These are phyloP conservation scores for Numida meleagris DNA, from an alignment of 2,113 vertebrate species.

Conservation along the genomic window DNA sequence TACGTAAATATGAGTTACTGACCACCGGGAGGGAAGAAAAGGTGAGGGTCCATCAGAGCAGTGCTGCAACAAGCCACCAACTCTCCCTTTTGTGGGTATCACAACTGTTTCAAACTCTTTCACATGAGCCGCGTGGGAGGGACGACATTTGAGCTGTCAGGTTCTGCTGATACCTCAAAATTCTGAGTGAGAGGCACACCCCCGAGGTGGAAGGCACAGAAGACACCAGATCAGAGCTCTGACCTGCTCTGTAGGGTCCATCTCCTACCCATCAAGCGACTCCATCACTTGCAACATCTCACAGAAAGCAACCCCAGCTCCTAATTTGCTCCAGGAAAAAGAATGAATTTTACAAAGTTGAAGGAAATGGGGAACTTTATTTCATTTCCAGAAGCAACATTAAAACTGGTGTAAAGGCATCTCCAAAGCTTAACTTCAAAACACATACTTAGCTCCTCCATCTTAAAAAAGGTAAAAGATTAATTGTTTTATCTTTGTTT, in stretches of 20 bases:
- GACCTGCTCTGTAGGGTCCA: neutral
- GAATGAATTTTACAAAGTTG: neutral
- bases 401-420: neutral
- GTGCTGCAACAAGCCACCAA: neutral
- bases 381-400: neutral
- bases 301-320: accelerated
- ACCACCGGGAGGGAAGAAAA: neutral
- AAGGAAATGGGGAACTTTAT: neutral
- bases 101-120: neutral
- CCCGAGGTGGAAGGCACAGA: neutral
- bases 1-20: neutral
- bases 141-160: neutral
- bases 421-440: neutral
- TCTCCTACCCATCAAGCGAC: accelerated
- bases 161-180: neutral
- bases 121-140: accelerated
- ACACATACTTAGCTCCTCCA: neutral
- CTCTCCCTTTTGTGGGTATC: neutral
- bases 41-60: neutral
- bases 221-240: neutral
- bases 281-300: accelerated
- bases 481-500: neutral
- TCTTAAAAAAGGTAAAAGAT: neutral
- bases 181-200: too few relatives aligned
- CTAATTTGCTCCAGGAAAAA: neutral